Evolutionary conservation across 2,113 vertebrate species (phyloP).

Genomic region (Mohoua ochrocephala): DNA sequence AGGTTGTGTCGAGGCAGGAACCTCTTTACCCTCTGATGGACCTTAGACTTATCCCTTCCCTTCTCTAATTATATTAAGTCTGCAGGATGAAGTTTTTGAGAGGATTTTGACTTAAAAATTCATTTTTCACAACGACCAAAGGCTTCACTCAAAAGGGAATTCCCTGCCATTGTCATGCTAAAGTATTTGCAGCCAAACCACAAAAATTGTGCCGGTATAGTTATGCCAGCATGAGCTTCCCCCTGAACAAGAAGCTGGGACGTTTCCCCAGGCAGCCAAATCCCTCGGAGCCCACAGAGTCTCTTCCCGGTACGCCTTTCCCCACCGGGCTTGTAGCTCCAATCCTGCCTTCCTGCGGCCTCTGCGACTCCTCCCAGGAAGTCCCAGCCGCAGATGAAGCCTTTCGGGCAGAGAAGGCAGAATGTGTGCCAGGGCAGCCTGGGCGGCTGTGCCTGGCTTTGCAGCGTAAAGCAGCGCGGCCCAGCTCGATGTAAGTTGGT

Average conservation of each 20-base stretch:
- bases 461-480: background rate
- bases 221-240: rapidly evolving
- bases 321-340: background rate
- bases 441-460: background rate
- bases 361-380: constrained; percentile 48
- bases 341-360: background rate
- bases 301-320: background rate
- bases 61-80: background rate
- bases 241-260: background rate
- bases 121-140: background rate
- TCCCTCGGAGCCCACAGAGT: background rate
- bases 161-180: background rate
- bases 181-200: background rate
- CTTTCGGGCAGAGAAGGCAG: rapidly evolving
- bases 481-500: constrained; percentile 2
- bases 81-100: background rate
- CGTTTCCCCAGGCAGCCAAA: background rate
- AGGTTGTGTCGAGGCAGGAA: rapidly evolving
- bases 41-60: background rate
- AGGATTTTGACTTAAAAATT: background rate
- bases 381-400: background rate
- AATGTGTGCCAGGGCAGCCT: background rate
- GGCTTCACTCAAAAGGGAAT: background rate
- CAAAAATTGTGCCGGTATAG: background rate
- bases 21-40: background rate